Conservation (phyloP, 2,797 vertebrate genomes). For the Enteromius radiatus region DNA sequence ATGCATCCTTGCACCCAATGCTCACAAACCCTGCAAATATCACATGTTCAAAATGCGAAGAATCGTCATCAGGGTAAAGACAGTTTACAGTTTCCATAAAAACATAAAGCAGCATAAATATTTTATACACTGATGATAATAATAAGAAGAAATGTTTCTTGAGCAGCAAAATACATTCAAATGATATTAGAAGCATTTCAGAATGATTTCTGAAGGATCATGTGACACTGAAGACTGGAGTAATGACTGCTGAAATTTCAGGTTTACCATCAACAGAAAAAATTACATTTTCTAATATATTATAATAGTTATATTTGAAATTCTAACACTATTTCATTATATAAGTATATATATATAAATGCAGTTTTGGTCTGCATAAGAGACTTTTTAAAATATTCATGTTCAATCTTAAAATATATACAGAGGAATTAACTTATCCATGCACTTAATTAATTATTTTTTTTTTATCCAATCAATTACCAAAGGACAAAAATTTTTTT, state of each 20-base stretch:
- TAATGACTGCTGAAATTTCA: background rate
- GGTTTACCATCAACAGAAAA: background rate
- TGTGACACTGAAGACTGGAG: background rate
- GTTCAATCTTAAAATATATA: background rate
- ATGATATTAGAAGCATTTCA: background rate
- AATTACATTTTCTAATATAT: background rate
- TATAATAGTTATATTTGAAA: background rate
- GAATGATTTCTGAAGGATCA: background rate
- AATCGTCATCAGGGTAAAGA: background rate
- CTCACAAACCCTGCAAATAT: constrained; percentile 16
- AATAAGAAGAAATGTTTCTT: background rate
- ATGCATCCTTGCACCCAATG: constrained; percentile 44
- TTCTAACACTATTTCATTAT: too few relatives aligned
- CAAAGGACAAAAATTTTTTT: too few relatives aligned
- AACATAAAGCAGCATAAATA: background rate
- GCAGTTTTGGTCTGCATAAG: background rate
- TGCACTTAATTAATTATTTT: too few relatives aligned
- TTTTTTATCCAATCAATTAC: too few relatives aligned
- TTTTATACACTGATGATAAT: background rate
- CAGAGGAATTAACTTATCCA: too few relatives aligned
- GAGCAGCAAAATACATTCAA: background rate
- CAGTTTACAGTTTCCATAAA: background rate
- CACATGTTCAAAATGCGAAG: constrained; percentile 15
- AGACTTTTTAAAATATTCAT: background rate
- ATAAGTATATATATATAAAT: too few relatives aligned